Base-by-base conservation (phyloP, 2,113 vertebrate species). In the Limnothrissa miodon region DNA sequence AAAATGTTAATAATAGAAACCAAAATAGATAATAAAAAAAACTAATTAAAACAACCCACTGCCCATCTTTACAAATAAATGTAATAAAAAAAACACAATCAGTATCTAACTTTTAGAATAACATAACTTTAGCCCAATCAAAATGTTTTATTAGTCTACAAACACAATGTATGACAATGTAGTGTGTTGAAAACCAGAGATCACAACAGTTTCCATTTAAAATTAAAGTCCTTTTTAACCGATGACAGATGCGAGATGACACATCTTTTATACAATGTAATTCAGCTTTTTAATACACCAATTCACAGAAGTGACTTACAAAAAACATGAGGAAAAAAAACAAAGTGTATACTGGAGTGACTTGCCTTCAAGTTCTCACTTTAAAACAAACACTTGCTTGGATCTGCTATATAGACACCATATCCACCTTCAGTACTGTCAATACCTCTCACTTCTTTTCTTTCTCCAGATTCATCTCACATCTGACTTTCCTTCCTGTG, bases 21-120 rank as follows among this genome's bases (percentile, higher is more conserved):
- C 66, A 74, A 62, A 36, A 74, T 33, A 74, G 59, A 74, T 36
- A 74, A 74, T 36, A 74, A 74, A 74, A 74, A 66, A 66, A 29
- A 7, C 6, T 11, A 15, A 74, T 36, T 39, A 36, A 36, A 74
- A 36, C 66, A 74, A 29, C 25, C 33, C 66, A 17, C 66, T 36
- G 33, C 66, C 66, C 4, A 29, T 74, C 66, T 74, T 74, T 10
- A 36, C 33, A 17, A 74, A 33, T 74, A 4, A 74, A 29, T 15
- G 29, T 74, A 74, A 74, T 36, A 74, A 70, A 56, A 56, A 56
- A 6, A 56, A 56, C 5, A 19, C 51, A 21, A 56, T 23, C 19
- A 23, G 5, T 51, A 21, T 4, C 21, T 56, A 56, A 21, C 19
- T 56, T 21, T 56, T 56, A 56, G 51, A 23, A 23, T 56, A 56